Evolutionary conservation across 2,888 invertebrate genomes (phyloP).

Genomic region (Cheilosia vernalis): DNA sequence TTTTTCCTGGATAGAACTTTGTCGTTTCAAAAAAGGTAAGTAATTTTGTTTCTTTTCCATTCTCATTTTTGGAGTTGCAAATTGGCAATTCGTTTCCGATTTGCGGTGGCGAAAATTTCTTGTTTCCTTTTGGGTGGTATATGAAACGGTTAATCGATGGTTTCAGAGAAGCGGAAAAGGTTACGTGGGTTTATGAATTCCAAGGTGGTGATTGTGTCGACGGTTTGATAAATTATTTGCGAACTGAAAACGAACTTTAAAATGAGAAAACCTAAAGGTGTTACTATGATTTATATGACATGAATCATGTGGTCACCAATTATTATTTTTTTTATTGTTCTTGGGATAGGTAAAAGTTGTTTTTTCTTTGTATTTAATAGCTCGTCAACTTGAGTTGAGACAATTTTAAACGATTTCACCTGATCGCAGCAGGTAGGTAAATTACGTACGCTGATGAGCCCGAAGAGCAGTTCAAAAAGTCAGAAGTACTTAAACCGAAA

Average conservation of each 20-base stretch:
- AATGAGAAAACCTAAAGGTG: neutral
- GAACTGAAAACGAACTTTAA: neutral
- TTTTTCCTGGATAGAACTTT: slow-evolving; percentile 56
- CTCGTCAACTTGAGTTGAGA: neutral
- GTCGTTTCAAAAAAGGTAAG: slow-evolving; percentile 68
- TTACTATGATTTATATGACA: neutral
- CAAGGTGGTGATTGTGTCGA: slow-evolving; percentile 29
- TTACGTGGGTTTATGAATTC: slow-evolving; percentile 55
- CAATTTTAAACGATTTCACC: neutral
- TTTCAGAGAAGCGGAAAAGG: slow-evolving; percentile 32
- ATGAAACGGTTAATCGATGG: slow-evolving; percentile 57
- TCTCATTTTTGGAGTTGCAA: slow-evolving; percentile 42
- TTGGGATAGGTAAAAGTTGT: neutral
- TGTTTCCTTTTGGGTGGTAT: slow-evolving; percentile 47
- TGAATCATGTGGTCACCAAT: slow-evolving; percentile 37
- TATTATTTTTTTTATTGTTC: slow-evolving; percentile 5
- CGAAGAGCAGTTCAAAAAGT: no score
- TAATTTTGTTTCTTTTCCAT: slow-evolving; percentile 20
- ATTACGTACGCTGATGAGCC: no score
- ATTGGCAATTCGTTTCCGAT: slow-evolving; percentile 34
- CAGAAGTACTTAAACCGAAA: no score
- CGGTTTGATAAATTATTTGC: slow-evolving; percentile 14
- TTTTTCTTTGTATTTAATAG: neutral
- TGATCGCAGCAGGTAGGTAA: neutral
- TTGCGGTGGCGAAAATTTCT: slow-evolving; percentile 41